Conservation (phyloP, 30 jellyfish, hydroid and myxozoan genomes). For the Pseudorhiza aurosa region DNA sequence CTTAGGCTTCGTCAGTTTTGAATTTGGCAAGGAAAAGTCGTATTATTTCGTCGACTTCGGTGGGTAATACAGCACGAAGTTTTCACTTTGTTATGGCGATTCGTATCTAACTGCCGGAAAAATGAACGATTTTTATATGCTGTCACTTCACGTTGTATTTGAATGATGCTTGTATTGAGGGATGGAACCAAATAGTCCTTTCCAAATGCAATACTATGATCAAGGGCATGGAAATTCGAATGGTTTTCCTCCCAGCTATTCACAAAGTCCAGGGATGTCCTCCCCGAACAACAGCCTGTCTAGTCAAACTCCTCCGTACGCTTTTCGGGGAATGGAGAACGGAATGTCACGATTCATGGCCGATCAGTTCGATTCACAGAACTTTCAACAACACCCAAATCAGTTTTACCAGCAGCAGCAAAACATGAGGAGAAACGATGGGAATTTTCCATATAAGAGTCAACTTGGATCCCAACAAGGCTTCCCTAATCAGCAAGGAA, state of each 20-base stretch:
- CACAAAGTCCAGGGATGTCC: constrained; percentile 76
- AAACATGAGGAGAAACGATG: constrained; percentile 54
- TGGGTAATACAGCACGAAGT: constrained; percentile 24
- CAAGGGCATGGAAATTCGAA: constrained; percentile 79
- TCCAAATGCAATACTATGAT: constrained; percentile 78
- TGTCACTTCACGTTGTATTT: constrained; percentile 20
- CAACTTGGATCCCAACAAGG: constrained; percentile 63
- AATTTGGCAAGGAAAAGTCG: constrained; percentile 2
- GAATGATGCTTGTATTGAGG: constrained; percentile 53
- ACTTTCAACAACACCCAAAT: constrained; percentile 62
- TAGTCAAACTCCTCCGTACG: constrained; percentile 72
- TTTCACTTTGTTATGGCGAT: constrained; percentile 58
- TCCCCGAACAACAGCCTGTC: constrained; percentile 72
- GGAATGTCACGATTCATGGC: constrained; percentile 80
- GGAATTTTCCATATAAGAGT: constrained; percentile 57
- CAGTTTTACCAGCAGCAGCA: constrained; percentile 66
- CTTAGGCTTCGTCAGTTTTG: background rate
- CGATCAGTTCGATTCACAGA: constrained; percentile 67
- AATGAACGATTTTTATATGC: constrained; percentile 31
- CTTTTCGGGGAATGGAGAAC: constrained; percentile 74
- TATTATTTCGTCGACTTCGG: constrained; percentile 30
- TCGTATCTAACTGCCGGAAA: constrained; percentile 44
- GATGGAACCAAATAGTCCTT: constrained; percentile 85
- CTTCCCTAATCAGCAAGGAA: constrained; percentile 47
- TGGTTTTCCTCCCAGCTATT: constrained; percentile 75